These are phyloP conservation scores for Drosophila pseudoobscura DNA, from an alignment of 1,140 invertebrate genomes.

Conservation along the genomic window DNA sequence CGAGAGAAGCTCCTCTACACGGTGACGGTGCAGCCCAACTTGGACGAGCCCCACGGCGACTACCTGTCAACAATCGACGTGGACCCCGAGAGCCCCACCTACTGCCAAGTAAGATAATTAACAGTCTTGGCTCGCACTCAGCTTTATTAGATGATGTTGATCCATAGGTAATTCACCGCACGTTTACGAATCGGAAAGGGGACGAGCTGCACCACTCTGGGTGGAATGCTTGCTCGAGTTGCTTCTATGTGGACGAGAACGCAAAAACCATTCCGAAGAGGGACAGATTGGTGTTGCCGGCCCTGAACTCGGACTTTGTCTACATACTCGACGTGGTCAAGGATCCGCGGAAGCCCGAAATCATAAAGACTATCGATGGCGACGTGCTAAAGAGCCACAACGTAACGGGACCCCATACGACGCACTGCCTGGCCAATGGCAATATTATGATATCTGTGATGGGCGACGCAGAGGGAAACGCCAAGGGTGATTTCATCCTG, in stretches of 20 bases:
- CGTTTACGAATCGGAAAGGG: constrained; percentile 89
- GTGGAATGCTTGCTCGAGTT: constrained; percentile 98
- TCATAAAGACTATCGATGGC: constrained; percentile 87
- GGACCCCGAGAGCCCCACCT: constrained; percentile 93
- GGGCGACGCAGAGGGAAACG: constrained; percentile 92
- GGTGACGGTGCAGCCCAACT: constrained; percentile 91
- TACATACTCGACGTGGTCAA: constrained; percentile 93
- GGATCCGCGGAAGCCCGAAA: constrained; percentile 86
- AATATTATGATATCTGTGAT: constrained; percentile 97
- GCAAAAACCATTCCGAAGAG: constrained; percentile 86
- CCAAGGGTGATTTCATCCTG: constrained; percentile 94
- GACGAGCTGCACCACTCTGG: constrained; percentile 98
- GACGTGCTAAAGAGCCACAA: constrained; percentile 89
- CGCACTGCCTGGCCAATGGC: constrained; percentile 95
- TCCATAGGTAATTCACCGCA: constrained; percentile 92
- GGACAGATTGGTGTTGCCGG: constrained; percentile 92
- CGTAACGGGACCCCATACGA: constrained; percentile 94
- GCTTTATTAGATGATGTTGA: neutral
- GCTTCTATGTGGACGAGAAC: constrained; percentile 84
- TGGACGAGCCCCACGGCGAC: constrained; percentile 88
- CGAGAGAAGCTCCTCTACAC: constrained; percentile 94
- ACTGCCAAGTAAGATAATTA: constrained; percentile 88
- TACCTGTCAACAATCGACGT: constrained; percentile 96
- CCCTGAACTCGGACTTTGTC: constrained; percentile 91
- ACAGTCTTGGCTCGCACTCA: neutral